Base-by-base conservation (phyloP, 2,113 vertebrate genomes). In the Brachyistius frenatus region DNA sequence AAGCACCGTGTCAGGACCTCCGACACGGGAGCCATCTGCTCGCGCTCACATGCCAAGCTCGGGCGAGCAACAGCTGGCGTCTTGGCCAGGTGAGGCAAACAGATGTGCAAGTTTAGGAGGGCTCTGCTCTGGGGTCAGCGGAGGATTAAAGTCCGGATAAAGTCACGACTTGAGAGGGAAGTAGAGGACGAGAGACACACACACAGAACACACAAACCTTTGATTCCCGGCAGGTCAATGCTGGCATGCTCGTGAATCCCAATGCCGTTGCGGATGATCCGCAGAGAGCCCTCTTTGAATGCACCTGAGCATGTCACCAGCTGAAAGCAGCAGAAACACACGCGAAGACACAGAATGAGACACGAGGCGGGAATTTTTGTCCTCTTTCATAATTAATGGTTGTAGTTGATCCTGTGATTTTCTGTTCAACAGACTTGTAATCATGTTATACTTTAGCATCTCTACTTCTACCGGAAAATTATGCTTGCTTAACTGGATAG, bases 171-270 rank as follows among this genome's bases (percentile, higher is more conserved):
- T 35, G 7, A 53, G 33, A 65, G 41, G 63, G 52, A 57, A 58
- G 41, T 3, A 49, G 16, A 14, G 13, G 73, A 66, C 10, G 41
- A 83, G 10, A 85, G 23, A 56, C 41, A 13, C 13, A 83, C 46
- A 57, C 0, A 50, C 15, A 71, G 9, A 14, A 60, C 33, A 61
- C 36, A 88, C 91, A 66, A 60, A 99, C 98, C 98, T 97, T 99
- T 99, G 86, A 99, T 99, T 72, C 98, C 98, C 0, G 98, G 98
- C 76, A 99, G 89, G 93, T 99, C 98, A 1, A 99, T 99, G 93
- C 98, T 99, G 93, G 98, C 98, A 0, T 99, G 98, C 84, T 99
- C 98, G 0, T 99, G 98, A 87, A 99, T 99, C 37, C 98, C 98
- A 7, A 99, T 99, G 75, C 98, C 98, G 0, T 99, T 99, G 65